Evolutionary conservation across 2,888 invertebrate genomes (phyloP).

Genomic region (Acanthosepion esculentum): DNA sequence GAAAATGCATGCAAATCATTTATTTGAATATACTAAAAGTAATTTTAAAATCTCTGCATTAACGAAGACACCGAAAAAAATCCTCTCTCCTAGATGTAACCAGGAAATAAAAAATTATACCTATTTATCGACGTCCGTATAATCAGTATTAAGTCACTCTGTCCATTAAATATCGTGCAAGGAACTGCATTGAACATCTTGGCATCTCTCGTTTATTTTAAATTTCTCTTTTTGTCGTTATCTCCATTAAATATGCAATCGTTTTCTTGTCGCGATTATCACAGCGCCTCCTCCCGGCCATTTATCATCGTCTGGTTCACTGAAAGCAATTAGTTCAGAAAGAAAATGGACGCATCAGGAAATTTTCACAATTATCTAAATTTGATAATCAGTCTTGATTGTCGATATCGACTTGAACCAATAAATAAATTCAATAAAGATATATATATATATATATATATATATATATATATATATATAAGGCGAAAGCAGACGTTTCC

Average conservation of each 20-base stretch:
- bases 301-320: background rate
- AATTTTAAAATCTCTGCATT: too few species aligned
- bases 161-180: background rate
- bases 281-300: background rate
- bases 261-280: background rate
- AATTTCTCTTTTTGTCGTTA: background rate
- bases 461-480: too few species aligned
- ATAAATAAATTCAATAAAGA: background rate
- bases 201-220: background rate
- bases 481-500: too few species aligned
- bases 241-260: background rate
- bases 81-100: too few species aligned
- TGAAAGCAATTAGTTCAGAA: background rate
- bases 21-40: too few species aligned
- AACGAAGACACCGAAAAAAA: too few species aligned
- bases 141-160: background rate
- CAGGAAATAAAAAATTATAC: too few species aligned
- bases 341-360: background rate
- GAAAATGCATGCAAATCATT: too few species aligned
- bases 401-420: constrained; percentile 1
- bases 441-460: too few species aligned
- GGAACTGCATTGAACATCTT: background rate
- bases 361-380: constrained; percentile 33
- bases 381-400: constrained; percentile 33
- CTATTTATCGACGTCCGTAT: background rate